These are phyloP conservation scores for Rhynchophorus ferrugineus DNA, from an alignment of 1,140 invertebrate species.

Conservation along the genomic window DNA sequence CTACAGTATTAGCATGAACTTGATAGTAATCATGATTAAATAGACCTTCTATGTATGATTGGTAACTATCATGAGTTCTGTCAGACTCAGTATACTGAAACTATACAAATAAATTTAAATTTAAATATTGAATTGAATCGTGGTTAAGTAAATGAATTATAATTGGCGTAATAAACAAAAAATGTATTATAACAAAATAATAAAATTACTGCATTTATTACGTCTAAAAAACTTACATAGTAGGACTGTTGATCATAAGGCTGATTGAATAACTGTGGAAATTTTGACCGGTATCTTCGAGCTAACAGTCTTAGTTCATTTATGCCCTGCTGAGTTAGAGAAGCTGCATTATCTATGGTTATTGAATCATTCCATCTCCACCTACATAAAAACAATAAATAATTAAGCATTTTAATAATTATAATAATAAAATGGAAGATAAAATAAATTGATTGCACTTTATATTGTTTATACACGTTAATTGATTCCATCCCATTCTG, in stretches of 20 bases:
- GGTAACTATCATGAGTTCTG: conserved; percentile 56
- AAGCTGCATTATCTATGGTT: conserved; percentile 46
- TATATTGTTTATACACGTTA: too few relatives aligned
- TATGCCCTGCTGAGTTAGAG: conserved; percentile 51
- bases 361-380: conserved; percentile 55
- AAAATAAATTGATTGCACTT: too few relatives aligned
- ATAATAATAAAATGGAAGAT: conserved; percentile 5
- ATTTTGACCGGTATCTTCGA: conserved; percentile 50
- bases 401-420: conserved; percentile 10
- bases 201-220: conserved; percentile 2
- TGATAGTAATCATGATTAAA: conserved; percentile 48
- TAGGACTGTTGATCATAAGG: conserved; percentile 40
- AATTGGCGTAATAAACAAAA: too few relatives aligned
- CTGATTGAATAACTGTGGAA: conserved; percentile 45
- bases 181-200: too few relatives aligned
- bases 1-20: conserved; percentile 34
- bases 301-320: conserved; percentile 53
- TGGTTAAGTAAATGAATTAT: background rate
- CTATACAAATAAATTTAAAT: too few relatives aligned
- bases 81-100: conserved; percentile 61
- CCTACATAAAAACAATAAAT: conserved; percentile 17
- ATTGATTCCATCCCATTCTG: too few relatives aligned
- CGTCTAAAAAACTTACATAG: conserved; percentile 29
- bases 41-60: conserved; percentile 56
- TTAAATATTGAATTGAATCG: too few relatives aligned